These are phyloP conservation scores for Eristalis arbustorum DNA, from an alignment of 2,888 invertebrate species.

Conservation along the genomic window DNA sequence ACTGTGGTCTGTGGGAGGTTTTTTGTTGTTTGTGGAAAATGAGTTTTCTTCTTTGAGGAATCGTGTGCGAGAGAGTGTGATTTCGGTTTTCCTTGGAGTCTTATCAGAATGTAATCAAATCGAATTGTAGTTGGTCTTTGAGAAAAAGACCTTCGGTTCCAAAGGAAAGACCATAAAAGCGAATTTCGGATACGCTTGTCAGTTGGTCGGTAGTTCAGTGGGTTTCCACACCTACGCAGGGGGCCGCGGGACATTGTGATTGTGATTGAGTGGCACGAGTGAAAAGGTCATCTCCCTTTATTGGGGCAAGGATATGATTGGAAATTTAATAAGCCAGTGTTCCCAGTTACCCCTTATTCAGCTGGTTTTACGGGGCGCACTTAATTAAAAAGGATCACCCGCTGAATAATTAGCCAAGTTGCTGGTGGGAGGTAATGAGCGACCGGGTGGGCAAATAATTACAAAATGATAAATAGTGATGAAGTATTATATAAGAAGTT, in stretches of 20 bases:
- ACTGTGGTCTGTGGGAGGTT: background rate
- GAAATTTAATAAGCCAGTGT: constrained; percentile 17
- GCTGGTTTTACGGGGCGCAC: background rate
- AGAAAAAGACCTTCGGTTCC: background rate
- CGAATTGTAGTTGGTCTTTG: constrained; percentile 13
- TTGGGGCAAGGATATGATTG: constrained; percentile 3
- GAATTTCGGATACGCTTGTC: background rate
- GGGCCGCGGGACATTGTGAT: background rate
- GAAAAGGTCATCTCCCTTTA: constrained; percentile 48
- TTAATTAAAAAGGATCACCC: background rate
- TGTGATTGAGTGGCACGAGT: constrained; percentile 2
- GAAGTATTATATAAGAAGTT: background rate
- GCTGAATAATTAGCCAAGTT: constrained; percentile 11
- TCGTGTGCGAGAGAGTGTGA: background rate
- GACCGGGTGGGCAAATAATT: background rate
- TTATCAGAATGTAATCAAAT: constrained; percentile 21
- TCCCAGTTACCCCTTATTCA: background rate
- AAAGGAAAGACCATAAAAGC: background rate
- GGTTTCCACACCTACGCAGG: background rate
- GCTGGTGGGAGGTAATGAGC: background rate
- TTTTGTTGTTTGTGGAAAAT: constrained; percentile 18
- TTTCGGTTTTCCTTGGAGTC: constrained; percentile 1
- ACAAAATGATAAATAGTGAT: background rate
- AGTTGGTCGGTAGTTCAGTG: background rate
- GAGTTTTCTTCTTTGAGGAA: constrained; percentile 9